Evolutionary conservation across 2,888 invertebrate genomes (phyloP), one percentile per base, ranked within the genome.

Genomic region (Epiblema foenella): DNA sequence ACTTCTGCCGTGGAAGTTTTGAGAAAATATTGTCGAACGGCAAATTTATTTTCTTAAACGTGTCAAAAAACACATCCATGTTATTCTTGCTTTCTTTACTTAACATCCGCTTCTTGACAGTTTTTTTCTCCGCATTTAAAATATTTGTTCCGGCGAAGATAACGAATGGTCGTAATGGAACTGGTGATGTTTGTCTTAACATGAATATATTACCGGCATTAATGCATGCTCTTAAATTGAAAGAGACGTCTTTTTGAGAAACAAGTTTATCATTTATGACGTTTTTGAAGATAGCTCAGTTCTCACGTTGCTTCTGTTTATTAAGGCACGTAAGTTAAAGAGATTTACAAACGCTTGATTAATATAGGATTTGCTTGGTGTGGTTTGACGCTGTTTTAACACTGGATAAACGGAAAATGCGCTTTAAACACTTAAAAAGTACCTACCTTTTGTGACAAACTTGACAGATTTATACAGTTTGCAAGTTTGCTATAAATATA

Each of bases 121-220:
- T 52, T 64, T 54, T 63, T 63, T n/a, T n/a, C 49, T 37, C 20
- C n/a, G 15, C 58, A 59, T 20, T 63, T 64, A 58, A 63, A 63
- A 64, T 69, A 64, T 69, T 69, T 64, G 64, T 69, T 69, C 64
- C 69, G 39, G 64, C 10, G 52, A 20, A 57, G 63, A 69, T 69
- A 64, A 59, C 39, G 29, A 63, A 64, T 58, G 49, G 18, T 29
- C 29, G 49, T 69, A 69, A 69, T 69, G 69, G 69, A 52, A 64
- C 33, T 64, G 33, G 64, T 58, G 69, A 59, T 69, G 58, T 69
- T 57, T 58, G 52, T 64, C n/a, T 64, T 64, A 39, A 33, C 52
- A n/a, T 42, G 51, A 29, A 64, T 65, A 54, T 39, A 69, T 69
- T 63, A 69, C 58, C 51, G 12, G 58, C 20, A 42, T 17, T 42